Conservation (phyloP, 2,888 invertebrate species). For the Cerceris rybyensis region DNA sequence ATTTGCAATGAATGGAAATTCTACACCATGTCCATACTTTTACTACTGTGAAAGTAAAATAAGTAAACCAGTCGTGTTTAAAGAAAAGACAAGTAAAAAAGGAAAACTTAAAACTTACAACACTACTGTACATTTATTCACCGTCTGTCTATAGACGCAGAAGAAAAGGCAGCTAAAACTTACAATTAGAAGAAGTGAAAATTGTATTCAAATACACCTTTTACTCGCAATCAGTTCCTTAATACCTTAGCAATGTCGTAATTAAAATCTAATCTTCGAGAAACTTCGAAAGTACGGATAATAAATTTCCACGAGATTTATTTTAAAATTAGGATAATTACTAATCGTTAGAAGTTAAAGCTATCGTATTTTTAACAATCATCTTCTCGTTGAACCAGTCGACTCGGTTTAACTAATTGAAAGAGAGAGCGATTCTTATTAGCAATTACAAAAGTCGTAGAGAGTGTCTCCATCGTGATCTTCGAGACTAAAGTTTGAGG, state of each 20-base stretch:
- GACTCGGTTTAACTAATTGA: slow-evolving; percentile 62
- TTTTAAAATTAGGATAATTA: neutral
- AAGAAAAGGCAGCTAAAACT: no score
- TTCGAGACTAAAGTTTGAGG: slow-evolving; percentile 23
- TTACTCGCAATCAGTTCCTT: no score
- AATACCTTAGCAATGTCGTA: neutral
- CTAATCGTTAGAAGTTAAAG: neutral
- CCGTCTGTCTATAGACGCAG: no score
- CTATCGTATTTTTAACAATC: neutral
- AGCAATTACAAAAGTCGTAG: slow-evolving; percentile 52
- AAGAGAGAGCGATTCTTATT: slow-evolving; percentile 58
- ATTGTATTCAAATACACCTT: no score
- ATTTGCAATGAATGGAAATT: no score
- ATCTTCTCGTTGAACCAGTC: slow-evolving; percentile 16
- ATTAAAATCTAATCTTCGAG: neutral
- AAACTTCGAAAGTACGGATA: neutral
- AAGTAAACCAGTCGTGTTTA: no score
- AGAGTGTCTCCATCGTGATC: slow-evolving; percentile 36
- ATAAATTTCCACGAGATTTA: neutral
- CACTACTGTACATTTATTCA: no score
- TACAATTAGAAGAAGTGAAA: no score
- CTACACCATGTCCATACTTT: no score
- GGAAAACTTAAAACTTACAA: no score
- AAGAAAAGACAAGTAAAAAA: no score
- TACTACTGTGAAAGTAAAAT: no score